phyloP scores from a whole-genome alignment of 2,888 invertebrate genomes.

The Polymixis flavicincta region DNA sequence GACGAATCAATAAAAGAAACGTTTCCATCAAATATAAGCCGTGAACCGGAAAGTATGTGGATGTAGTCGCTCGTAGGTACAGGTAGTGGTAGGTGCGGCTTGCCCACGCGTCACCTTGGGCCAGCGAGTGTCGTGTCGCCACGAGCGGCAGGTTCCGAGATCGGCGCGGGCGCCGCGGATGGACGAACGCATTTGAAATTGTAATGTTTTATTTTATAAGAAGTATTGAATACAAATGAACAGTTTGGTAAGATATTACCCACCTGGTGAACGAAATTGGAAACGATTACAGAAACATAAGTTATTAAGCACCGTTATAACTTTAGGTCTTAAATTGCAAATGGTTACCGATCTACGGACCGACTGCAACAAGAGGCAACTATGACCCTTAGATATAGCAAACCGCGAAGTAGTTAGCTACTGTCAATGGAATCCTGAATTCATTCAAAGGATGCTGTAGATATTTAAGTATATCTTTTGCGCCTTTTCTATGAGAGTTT shows the following conservation, averaged over 20 bases:
- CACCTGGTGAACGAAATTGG: neutral
- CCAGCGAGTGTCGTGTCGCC: constrained; percentile 54
- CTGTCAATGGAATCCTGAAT: too few species aligned
- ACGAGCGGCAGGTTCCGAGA: constrained; percentile 49
- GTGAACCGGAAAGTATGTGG: constrained; percentile 58
- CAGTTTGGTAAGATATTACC: neutral
- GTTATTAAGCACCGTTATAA: neutral
- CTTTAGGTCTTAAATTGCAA: neutral
- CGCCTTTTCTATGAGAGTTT: neutral
- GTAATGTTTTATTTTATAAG: constrained; percentile 17
- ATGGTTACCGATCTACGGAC: neutral
- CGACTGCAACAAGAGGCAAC: neutral
- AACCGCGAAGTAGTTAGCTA: neutral
- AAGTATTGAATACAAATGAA: neutral
- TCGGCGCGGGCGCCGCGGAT: constrained; percentile 44
- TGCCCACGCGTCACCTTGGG: constrained; percentile 66
- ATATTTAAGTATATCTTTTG: neutral
- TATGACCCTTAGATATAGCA: neutral
- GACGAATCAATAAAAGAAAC: constrained; percentile 40
- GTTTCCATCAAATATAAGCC: constrained; percentile 45
- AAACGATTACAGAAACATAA: neutral
- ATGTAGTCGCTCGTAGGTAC: constrained; percentile 26
- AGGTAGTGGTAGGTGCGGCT: constrained; percentile 52
- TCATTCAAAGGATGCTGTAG: neutral
- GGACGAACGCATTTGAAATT: constrained; percentile 44